phyloP scores from a whole-genome alignment of 2,113 vertebrate species.

The Fregata magnificens region DNA sequence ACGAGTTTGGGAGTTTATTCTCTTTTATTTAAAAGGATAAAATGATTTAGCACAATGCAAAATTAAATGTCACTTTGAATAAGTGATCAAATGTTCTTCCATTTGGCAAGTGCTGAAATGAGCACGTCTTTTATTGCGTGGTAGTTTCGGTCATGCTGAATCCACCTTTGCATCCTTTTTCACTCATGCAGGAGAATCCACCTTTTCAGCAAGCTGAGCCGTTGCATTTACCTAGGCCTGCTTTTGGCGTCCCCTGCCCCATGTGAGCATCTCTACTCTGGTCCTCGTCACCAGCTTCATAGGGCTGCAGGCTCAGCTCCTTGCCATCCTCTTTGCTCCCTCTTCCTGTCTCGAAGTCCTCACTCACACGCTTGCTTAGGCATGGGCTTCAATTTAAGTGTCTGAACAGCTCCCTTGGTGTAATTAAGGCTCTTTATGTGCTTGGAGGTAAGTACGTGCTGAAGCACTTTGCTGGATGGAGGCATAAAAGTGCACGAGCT shows the following conservation, averaged over 20 bases:
- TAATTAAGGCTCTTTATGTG: neutral
- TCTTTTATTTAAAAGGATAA: neutral
- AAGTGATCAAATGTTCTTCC: neutral
- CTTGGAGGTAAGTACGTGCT: neutral
- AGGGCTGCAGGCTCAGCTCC: neutral
- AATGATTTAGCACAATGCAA: neutral
- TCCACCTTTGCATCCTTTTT: neutral
- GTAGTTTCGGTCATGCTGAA: neutral
- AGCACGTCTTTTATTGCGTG: neutral
- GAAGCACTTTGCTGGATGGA: neutral
- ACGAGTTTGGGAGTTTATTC: neutral
- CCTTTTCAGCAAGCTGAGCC: neutral
- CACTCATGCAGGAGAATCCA: neutral
- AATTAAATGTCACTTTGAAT: neutral
- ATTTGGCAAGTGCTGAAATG: neutral
- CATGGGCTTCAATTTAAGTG: neutral
- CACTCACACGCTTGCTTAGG: rapidly evolving
- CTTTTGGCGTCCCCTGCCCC: neutral
- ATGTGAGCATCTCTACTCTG: neutral
- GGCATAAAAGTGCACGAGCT: rapidly evolving
- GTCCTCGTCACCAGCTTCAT: neutral
- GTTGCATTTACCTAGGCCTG: neutral
- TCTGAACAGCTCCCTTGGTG: neutral
- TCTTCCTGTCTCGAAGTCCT: neutral
- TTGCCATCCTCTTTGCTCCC: neutral